Percentiles rank a stretch among this genome's conserved stretches.
Evolutionary conservation across 2,797 vertebrate species (phyloP).

Genomic region (Meda fulgida): DNA sequence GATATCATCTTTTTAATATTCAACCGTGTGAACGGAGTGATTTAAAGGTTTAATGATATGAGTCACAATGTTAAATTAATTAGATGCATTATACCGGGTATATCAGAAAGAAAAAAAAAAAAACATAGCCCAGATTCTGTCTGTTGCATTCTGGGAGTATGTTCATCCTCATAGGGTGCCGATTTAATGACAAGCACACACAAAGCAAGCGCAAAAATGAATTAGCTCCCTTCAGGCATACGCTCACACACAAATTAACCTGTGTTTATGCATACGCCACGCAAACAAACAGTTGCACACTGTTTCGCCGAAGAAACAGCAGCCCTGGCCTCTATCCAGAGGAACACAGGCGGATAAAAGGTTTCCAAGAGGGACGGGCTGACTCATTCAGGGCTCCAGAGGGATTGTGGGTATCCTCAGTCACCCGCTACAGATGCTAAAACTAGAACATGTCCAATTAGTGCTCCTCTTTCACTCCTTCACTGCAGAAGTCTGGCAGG

Average conservation of each 20-base stretch:
- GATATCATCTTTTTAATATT: background rate
- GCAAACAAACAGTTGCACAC: conserved; percentile 26
- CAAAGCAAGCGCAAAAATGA: conserved; percentile 31
- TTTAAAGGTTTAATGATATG: conserved; percentile 20
- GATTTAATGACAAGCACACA: conserved; percentile 47
- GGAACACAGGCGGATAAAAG: conserved; percentile 45
- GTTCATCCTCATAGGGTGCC: conserved; percentile 14
- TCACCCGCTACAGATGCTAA: conserved; percentile 50
- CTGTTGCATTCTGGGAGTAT: conserved; percentile 6
- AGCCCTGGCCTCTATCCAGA: conserved; percentile 40
- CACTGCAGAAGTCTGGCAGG: conserved; percentile 46
- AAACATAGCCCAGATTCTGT: background rate
- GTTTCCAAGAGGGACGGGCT: conserved; percentile 47
- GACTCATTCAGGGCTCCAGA: conserved; percentile 53
- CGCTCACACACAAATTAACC: background rate
- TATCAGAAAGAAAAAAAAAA: conserved; percentile 1
- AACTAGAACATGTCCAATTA: conserved; percentile 64
- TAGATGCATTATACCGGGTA: background rate
- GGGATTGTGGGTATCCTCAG: conserved; percentile 44
- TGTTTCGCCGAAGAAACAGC: conserved; percentile 7
- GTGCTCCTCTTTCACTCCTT: conserved; percentile 43
- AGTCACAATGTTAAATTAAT: conserved; percentile 18
- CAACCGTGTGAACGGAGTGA: background rate
- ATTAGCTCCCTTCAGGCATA: conserved; percentile 27
- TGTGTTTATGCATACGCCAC: conserved; percentile 6